A percentile compares a stretch with the other conserved stretches of the same genome.
These are phyloP conservation scores for Chloropsis hardwickii DNA, from an alignment of 2,113 vertebrate genomes.

Conservation along the genomic window DNA sequence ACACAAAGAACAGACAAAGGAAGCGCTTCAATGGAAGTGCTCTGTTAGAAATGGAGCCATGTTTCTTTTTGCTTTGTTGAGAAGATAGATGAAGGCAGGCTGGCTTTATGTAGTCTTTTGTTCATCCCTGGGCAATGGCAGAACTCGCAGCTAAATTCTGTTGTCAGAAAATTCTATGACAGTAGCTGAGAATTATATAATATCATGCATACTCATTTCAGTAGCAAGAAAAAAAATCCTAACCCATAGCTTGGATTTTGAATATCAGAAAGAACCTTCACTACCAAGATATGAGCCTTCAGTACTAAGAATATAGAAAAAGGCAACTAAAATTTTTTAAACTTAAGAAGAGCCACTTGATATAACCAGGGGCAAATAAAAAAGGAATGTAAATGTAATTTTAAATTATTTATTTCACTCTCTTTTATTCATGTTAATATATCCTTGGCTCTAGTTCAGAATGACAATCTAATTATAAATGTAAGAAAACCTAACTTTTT, in stretches of 20 bases:
- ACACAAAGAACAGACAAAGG: not conserved
- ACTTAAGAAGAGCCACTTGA: not conserved
- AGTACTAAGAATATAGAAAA: not conserved
- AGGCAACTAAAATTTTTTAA: not conserved
- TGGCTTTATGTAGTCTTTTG: not conserved
- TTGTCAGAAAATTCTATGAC: not conserved
- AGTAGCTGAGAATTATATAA: not conserved
- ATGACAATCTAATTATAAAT: slow-evolving; percentile 9
- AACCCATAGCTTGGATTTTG: not conserved
- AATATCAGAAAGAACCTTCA: not conserved
- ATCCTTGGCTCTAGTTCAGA: not conserved
- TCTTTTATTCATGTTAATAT: slow-evolving; percentile 14
- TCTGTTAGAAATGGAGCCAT: not conserved
- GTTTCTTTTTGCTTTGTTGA: not conserved
- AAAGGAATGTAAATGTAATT: not conserved
- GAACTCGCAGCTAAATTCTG: not conserved
- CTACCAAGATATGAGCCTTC: not conserved
- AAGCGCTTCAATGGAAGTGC: not conserved
- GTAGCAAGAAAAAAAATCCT: not conserved
- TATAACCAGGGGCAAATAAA: not conserved
- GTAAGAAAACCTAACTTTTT: slow-evolving; percentile 24
- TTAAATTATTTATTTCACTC: slow-evolving; percentile 13
- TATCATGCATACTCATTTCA: not conserved
- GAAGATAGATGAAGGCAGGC: not conserved
- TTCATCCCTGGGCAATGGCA: not conserved